Evolutionary conservation across 2,797 vertebrate genomes (phyloP), one percentile per base, ranked within the genome.

Genomic region (Buphagus erythrorhynchus): DNA sequence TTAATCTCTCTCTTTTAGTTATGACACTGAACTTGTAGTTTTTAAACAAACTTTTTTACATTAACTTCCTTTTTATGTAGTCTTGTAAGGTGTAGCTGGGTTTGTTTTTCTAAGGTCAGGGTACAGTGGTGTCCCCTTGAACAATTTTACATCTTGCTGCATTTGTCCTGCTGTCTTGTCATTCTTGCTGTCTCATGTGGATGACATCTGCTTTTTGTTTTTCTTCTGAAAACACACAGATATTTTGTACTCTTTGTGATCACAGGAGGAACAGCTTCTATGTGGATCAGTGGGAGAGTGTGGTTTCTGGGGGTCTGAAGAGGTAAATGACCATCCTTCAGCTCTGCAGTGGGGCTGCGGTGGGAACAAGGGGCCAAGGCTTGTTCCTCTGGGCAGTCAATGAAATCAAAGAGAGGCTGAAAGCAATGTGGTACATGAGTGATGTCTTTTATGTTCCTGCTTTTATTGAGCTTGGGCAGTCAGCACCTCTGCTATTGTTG

Each of bases 201-300:
- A 22, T 91, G 45, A 75, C 85, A 86, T 85, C 87, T 95, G 84
- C 29, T 19, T 92, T 80, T 85, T 80, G 52, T 49, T 94, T 94
- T 80, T 80, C 40, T 33, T 83, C 57, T 94, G 49, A 77, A 91
- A 86, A 29, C 58, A 69, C 54, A 52, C 75, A 94, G 40, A 86
- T 92, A 55, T 88, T 83, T 71, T 73, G 48, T 87, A 38, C 48
- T 66, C 21, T 62, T 61, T 58, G 51, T 78, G 78, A 67, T 74
- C 33, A 54, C 3, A 7, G 72, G 65, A 93, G 74, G 55, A 79
- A 10, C 63, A 57, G 40, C 49, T 76, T 73, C 45, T 80, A 1
- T 0, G 6, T 90, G 82, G 61, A 51, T 68, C 42, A 42, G 24
- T 69, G 68, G 66, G 45, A 51, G 61, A 72, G 25, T 61, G 26